Evolutionary conservation across 2,113 vertebrate species (phyloP).

Genomic region (Puma concolor): DNA sequence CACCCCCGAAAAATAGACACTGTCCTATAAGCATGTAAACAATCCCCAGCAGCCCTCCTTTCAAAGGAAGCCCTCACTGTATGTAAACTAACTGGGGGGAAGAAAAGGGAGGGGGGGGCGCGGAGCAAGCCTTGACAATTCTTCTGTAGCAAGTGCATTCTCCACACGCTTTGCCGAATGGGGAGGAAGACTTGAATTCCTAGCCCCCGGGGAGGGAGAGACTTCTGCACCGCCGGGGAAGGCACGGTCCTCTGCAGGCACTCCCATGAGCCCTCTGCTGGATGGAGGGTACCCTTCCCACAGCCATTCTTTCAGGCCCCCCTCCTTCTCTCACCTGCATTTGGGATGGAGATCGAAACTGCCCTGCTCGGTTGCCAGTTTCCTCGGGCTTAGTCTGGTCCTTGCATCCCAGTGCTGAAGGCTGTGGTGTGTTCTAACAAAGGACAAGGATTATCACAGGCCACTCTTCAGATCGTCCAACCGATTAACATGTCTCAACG

Average conservation of each 20-base stretch:
- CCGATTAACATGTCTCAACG: background rate
- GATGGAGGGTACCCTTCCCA: background rate
- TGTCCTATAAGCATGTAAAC: background rate
- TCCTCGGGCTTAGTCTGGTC: background rate
- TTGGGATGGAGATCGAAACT: background rate
- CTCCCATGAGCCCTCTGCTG: background rate
- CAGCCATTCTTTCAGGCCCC: background rate
- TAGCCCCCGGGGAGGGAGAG: background rate
- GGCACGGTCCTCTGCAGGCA: fast-evolving
- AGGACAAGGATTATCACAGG: background rate
- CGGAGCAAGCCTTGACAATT: background rate
- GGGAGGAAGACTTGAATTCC: background rate
- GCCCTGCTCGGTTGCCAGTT: background rate
- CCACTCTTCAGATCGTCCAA: background rate
- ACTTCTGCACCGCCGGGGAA: background rate
- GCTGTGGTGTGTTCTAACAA: background rate
- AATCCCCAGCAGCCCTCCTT: background rate
- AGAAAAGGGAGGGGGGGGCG: too few species aligned
- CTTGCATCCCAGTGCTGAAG: background rate
- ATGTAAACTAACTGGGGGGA: too few species aligned
- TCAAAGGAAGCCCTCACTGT: background rate
- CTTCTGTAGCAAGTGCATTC: background rate
- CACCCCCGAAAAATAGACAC: background rate
- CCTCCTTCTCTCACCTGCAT: slow-evolving; percentile 60
- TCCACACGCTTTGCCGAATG: background rate